phyloP scores from a whole-genome alignment of 2,888 invertebrate species.

The Drosophila suboccidentalis region DNA sequence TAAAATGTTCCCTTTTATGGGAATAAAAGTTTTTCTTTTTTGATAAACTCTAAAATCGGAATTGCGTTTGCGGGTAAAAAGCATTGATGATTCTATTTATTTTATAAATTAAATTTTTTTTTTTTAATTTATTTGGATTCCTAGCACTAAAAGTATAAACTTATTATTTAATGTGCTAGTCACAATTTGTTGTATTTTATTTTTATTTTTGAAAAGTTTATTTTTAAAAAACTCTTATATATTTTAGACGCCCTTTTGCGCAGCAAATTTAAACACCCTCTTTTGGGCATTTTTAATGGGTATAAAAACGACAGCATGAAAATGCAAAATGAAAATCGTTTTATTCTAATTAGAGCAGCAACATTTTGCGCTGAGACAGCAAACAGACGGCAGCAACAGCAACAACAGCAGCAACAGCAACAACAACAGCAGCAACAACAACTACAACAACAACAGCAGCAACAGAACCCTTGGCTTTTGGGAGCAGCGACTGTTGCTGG shows the following conservation, averaged over 20 bases:
- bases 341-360: constrained; percentile 80
- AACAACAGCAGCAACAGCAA: constrained; percentile 45
- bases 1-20: no score
- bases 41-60: no score
- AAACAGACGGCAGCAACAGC: constrained; percentile 60
- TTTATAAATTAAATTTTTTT: no score
- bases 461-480: background rate
- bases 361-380: constrained; percentile 78
- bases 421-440: constrained; percentile 3
- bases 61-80: no score
- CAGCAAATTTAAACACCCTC: background rate
- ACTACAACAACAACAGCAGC: constrained; percentile 1
- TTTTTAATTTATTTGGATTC: no score
- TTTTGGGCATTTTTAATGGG: background rate
- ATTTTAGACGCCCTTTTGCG: background rate
- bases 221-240: background rate
- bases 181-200: no score
- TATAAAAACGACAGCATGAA: constrained; percentile 27
- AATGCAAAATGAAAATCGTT: constrained; percentile 77
- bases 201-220: no score
- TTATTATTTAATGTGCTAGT: no score
- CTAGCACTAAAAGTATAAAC: no score
- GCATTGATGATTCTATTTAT: no score
- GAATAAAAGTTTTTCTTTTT: no score
- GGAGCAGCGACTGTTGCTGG: constrained; percentile 29